These are phyloP conservation scores for Lochmaea crataegi DNA, from an alignment of 2,888 invertebrate species.

Conservation along the genomic window DNA sequence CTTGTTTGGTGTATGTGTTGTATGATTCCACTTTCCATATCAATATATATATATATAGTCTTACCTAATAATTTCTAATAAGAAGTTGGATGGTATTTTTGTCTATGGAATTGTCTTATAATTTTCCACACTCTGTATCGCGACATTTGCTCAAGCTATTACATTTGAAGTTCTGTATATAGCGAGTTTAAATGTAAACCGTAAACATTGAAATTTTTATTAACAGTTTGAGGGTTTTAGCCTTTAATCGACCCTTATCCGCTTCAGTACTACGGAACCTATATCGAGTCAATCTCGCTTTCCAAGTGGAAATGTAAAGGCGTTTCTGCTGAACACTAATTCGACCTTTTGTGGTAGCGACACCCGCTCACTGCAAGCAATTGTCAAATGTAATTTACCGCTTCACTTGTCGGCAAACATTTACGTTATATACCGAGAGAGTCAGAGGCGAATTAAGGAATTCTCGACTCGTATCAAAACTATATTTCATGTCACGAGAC, in stretches of 20 bases:
- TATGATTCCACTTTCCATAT: no score
- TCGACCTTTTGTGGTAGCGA: slow-evolving; percentile 48
- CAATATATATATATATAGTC: no score
- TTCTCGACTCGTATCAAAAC: slow-evolving; percentile 2
- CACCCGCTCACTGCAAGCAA: slow-evolving; percentile 52
- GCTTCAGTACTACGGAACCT: slow-evolving; percentile 53
- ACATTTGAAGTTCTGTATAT: neutral
- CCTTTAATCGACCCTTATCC: slow-evolving; percentile 24
- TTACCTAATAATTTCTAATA: no score
- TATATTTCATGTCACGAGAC: neutral
- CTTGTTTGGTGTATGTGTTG: no score
- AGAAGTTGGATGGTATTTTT: no score
- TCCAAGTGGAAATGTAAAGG: slow-evolving; percentile 37
- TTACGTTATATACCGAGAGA: slow-evolving; percentile 44
- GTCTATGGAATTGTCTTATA: no score
- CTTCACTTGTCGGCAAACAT: slow-evolving; percentile 57
- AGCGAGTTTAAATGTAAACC: neutral
- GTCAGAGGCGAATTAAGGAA: slow-evolving; percentile 7
- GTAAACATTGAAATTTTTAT: slow-evolving; percentile 7
- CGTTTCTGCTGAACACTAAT: slow-evolving; percentile 41
- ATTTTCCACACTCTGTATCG: no score
- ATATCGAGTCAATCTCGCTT: slow-evolving; percentile 57
- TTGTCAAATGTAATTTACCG: slow-evolving; percentile 63
- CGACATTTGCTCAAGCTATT: no score
- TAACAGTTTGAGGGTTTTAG: slow-evolving; percentile 4